Evolutionary conservation across 2,797 vertebrate species (phyloP).

Genomic region (Scyliorhinus canicula): DNA sequence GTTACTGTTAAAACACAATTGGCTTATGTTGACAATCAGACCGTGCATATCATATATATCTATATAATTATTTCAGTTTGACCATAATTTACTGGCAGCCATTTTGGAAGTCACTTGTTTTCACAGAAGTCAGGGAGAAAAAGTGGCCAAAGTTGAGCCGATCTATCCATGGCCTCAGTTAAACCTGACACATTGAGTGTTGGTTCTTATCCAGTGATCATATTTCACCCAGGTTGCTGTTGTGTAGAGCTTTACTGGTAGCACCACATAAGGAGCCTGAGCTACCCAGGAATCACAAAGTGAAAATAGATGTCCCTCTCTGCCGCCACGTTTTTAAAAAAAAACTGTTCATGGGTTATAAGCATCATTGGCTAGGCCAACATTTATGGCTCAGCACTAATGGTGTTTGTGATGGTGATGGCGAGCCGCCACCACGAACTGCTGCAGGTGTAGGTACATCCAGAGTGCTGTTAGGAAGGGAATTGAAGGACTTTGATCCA

Average conservation of each 20-base stretch:
- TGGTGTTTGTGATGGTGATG: neutral
- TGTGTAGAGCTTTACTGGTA: neutral
- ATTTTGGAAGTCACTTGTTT: neutral
- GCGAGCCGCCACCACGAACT: neutral
- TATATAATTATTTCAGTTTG: neutral
- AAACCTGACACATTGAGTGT: neutral
- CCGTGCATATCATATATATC: neutral
- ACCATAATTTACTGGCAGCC: neutral
- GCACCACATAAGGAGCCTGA: neutral
- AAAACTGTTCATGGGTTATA: neutral
- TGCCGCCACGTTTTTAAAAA: neutral
- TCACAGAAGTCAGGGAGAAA: neutral
- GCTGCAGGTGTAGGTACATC: neutral
- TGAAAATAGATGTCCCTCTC: neutral
- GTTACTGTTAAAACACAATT: neutral
- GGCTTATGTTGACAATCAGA: neutral
- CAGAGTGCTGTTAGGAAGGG: neutral
- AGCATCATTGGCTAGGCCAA: neutral
- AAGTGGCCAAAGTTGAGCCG: neutral
- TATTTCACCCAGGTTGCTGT: neutral
- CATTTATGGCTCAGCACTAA: neutral
- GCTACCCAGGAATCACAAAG: neutral
- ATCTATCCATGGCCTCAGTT: neutral
- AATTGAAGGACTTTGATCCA: neutral
- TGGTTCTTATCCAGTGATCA: neutral